Percentiles rank a stretch among this genome's conserved stretches.
phyloP scores from a whole-genome alignment of 2,113 vertebrate species.

The Erpornis zantholeuca region DNA sequence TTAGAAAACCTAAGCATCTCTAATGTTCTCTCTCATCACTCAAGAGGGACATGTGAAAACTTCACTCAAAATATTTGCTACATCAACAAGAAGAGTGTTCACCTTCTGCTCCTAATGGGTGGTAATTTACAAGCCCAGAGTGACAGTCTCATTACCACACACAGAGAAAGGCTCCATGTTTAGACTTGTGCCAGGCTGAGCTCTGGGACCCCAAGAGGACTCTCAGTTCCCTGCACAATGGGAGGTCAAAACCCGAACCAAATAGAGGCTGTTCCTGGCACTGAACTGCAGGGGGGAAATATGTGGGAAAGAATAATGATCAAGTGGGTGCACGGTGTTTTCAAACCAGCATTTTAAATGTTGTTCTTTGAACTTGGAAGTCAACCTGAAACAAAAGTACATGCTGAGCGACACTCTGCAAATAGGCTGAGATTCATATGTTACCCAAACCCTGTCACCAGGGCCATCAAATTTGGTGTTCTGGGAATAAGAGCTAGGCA shows the following conservation, averaged over 20 bases:
- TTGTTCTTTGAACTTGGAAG: background rate
- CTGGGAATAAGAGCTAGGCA: background rate
- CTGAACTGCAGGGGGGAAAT: background rate
- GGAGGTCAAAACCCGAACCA: background rate
- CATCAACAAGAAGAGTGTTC: background rate
- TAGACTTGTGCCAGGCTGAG: background rate
- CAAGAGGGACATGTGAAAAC: background rate
- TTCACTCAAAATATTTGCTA: background rate
- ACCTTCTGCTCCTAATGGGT: background rate
- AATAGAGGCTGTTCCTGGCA: background rate
- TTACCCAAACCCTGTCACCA: background rate
- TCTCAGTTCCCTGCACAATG: background rate
- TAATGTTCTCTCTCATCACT: background rate
- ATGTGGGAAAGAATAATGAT: background rate
- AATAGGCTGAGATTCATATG: background rate
- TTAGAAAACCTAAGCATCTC: background rate
- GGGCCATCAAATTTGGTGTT: background rate
- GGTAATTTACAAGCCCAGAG: background rate
- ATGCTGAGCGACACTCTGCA: background rate
- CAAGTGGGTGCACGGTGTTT: background rate
- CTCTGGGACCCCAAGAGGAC: background rate
- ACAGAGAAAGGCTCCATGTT: background rate
- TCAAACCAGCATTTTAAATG: background rate
- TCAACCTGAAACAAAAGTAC: slow-evolving; percentile 14
- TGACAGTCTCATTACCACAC: fast-evolving